These are phyloP conservation scores for Papilio polyxenes DNA, from an alignment of 1,140 invertebrate species.

Conservation along the genomic window DNA sequence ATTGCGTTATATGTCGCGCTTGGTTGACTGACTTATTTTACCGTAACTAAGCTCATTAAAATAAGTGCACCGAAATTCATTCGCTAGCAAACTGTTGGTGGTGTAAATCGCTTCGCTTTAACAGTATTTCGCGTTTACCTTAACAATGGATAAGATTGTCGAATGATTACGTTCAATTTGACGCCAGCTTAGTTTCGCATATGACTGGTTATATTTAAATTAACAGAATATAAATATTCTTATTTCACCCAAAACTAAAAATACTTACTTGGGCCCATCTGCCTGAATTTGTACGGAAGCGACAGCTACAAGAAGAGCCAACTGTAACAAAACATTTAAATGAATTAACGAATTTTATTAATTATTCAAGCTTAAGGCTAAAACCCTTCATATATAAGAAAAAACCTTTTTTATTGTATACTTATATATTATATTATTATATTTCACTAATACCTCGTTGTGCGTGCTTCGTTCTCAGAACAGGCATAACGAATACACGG, in stretches of 20 bases:
- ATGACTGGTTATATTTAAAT: not conserved
- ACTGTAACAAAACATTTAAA: slow-evolving; percentile 64
- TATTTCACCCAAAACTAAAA: not conserved
- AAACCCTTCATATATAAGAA: too few species aligned
- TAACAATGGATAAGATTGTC: not conserved
- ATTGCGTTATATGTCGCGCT: slow-evolving; percentile 50
- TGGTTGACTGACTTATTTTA: slow-evolving; percentile 46
- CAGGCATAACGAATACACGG: too few species aligned
- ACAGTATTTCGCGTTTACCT: not conserved
- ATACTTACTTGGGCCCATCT: slow-evolving; percentile 74
- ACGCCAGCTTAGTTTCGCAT: slow-evolving; percentile 6
- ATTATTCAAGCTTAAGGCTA: too few species aligned
- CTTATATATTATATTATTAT: too few species aligned
- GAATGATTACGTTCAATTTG: not conserved
- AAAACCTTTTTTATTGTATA: too few species aligned
- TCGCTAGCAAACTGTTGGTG: slow-evolving; percentile 51
- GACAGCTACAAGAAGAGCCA: slow-evolving; percentile 74
- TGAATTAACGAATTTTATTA: not conserved
- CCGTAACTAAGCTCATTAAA: slow-evolving; percentile 38
- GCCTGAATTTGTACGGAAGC: slow-evolving; percentile 63
- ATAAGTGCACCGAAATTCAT: slow-evolving; percentile 58
- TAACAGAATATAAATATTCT: not conserved
- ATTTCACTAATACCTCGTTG: too few species aligned
- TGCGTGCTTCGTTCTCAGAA: too few species aligned
- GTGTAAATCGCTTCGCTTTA: slow-evolving; percentile 32